Evolutionary conservation across 2,888 invertebrate genomes (phyloP), one percentile per base, ranked within the genome.

Genomic region (Idaea dimidiata): DNA sequence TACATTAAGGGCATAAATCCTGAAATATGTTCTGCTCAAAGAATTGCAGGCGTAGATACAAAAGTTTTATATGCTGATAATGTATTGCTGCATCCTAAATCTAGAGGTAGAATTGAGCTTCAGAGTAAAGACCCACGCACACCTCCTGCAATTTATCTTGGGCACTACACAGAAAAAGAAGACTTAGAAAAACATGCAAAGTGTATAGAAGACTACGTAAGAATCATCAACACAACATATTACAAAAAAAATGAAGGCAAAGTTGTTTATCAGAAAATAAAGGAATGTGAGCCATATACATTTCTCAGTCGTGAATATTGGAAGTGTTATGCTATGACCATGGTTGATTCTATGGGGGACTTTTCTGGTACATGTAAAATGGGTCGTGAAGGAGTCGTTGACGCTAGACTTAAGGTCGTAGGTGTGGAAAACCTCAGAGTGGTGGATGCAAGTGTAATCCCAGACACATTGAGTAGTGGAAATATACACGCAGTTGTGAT

Each of bases 401-500:
- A 84, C 59, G 76, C 76, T 24, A 71, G 71, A 43, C 65, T 85
- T 16, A 70, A 69, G n/a, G 93, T 94, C 0, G 83, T 93, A 73
- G 94, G 94, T 0, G 83, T 95, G 0, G 81, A 88, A 63, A 84
- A 91, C 6, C 79, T 95, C 3, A 81, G 95, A 59, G 94, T 95
- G 0, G 94, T 94, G 16, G 95, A 95, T 68, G 94, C 94, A 0
- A 94, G 94, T 66, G 86, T 95, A 31, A 95, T 95, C 93, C 95
- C 95, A 0, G 82, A 84, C 17, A 93, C 94, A 0, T 83, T 89
- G 0, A 93, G 94, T 6, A 93, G 94, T 6, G 94, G 94, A 0
- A 94, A 94, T 72, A 93, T 93, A 0, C 93, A 94, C 69, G 94
- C 94, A 0, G 93, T 94, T 0, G 84, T 89, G 0, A 89, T 94